These are phyloP conservation scores for Polietes domitor DNA, from an alignment of 2,888 invertebrate genomes.

Conservation along the genomic window DNA sequence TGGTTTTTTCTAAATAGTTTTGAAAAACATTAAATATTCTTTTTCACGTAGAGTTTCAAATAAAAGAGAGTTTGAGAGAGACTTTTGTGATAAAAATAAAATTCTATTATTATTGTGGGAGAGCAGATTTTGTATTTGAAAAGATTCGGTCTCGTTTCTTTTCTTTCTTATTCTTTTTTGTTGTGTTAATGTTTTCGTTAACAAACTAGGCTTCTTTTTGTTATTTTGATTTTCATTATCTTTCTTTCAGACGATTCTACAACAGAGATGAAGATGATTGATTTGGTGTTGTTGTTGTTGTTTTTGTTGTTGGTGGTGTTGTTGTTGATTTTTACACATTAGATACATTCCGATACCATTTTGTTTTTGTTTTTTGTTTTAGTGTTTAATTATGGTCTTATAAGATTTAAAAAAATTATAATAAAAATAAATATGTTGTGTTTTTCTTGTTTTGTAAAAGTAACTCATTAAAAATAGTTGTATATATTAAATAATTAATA, in stretches of 20 bases:
- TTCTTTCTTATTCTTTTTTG: conserved; percentile 43
- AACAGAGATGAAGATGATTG: conserved; percentile 64
- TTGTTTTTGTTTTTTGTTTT: conserved; percentile 41
- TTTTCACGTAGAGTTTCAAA: conserved; percentile 47
- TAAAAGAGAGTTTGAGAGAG: conserved; percentile 69
- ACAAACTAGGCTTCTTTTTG: conserved; percentile 65
- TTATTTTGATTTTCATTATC: conserved; percentile 26
- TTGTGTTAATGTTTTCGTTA: conserved; percentile 66
- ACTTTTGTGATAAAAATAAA: conserved; percentile 55
- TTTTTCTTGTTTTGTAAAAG: conserved; percentile 66
- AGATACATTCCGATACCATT: conserved; percentile 67
- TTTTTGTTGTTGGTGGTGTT: conserved; percentile 46
- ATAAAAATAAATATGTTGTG: conserved; percentile 54
- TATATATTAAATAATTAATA: conserved; percentile 65
- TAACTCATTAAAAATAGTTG: conserved; percentile 67
- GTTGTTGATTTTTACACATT: conserved; percentile 53
- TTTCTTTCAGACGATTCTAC: conserved; percentile 66
- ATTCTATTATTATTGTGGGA: conserved; percentile 57
- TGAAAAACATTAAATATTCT: conserved; percentile 66
- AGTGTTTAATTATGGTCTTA: conserved; percentile 41
- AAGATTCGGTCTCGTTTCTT: conserved; percentile 31
- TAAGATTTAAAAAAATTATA: conserved; percentile 44
- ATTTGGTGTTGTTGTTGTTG: conserved; percentile 53
- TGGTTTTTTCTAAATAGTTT: conserved; percentile 49
- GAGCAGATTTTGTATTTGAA: conserved; percentile 64